Base-by-base conservation (phyloP, 2,888 invertebrate genomes). In the Parnassius apollo region DNA sequence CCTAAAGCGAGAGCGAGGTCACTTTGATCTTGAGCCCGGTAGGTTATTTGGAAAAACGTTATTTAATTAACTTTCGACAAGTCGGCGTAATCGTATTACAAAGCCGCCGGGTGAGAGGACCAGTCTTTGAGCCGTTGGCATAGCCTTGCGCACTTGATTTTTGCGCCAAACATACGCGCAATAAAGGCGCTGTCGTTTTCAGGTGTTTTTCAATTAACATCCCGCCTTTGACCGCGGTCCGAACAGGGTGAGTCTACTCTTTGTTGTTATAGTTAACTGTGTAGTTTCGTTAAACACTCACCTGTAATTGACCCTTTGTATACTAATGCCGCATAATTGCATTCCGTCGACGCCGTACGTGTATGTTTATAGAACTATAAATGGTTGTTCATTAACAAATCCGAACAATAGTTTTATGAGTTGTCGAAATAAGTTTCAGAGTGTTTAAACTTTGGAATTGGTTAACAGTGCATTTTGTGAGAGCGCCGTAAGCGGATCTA, bases 51-150 rank as follows among this genome's bases (percentile, higher is more conserved):
- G 89, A 91, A 91, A 91, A 91, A 90, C 90, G 89, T 87, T 91
- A 91, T 91, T 91, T 91, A 91, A 91, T 91, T 91, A 91, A 91
- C 86, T 91, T 91, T 91, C 88, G 91, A 91, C 91, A 91, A 90
- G 88, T 91, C 85, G 73, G 83, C 78, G 87, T 91, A 90, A 91
- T 91, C 90, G 89, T 77, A 86, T 91, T 90, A 91, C 91, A 91
- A 91, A 91, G 90, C 88, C 83, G 81, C 80, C 74, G 81, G 82
- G 79, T 77, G 80, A 79, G 82, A 81, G 88, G 90, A 87, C 89
- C 87, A 85, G 86, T 86, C 88, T 88, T 88, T 88, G 89, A 84
- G 83, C 78, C 73, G 71, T 72, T 66, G 71, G 75, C 69, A 69
- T 70, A 75, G 75, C 71, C 75, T 70, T 71, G 80, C 80, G 77